Conservation (phyloP, 2,797 vertebrate genomes). For the Enteromius thamalakanensis region DNA sequence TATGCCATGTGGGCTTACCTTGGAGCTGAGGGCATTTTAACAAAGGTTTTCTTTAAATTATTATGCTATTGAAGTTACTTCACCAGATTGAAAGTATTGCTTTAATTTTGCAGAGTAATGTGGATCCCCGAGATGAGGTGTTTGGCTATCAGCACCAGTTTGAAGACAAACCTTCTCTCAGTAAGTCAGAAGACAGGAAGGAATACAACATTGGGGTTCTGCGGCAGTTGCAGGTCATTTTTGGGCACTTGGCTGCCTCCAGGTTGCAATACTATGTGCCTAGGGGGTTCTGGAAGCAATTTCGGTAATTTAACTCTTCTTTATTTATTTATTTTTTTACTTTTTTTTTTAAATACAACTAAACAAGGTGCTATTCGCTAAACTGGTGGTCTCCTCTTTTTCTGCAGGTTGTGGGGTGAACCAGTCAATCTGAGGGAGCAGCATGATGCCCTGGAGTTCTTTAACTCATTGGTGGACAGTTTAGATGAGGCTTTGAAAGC, state of each 20-base stretch:
- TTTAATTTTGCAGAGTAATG: constrained; percentile 85
- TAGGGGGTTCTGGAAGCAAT: constrained; percentile 99
- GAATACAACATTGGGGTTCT: constrained; percentile 99
- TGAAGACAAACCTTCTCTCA: constrained; percentile 94
- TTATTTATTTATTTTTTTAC: neutral
- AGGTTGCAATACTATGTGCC: constrained; percentile 98
- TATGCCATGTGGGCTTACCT: constrained; percentile 45
- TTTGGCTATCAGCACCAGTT: constrained; percentile 98
- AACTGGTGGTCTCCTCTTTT: neutral
- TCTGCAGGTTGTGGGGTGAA: constrained; percentile 94
- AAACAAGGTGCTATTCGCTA: neutral
- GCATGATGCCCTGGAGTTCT: constrained; percentile 98
- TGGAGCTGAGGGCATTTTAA: constrained; percentile 58
- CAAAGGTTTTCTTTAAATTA: neutral
- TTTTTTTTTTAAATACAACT: neutral
- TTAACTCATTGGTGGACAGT: constrained; percentile 99
- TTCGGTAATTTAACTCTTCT: constrained; percentile 80
- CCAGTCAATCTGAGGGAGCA: constrained; percentile 97
- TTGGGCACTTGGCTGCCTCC: constrained; percentile 96
- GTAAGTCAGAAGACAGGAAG: constrained; percentile 97
- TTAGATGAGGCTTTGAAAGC: constrained; percentile 99
- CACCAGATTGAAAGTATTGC: neutral
- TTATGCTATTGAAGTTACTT: neutral
- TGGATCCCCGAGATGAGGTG: constrained; percentile 96
- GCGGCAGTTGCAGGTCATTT: constrained; percentile 97